A percentile compares a stretch with the other conserved stretches of the same genome.
Evolutionary conservation across 1,140 invertebrate species (phyloP).

Genomic region (Penaeus vannamei): DNA sequence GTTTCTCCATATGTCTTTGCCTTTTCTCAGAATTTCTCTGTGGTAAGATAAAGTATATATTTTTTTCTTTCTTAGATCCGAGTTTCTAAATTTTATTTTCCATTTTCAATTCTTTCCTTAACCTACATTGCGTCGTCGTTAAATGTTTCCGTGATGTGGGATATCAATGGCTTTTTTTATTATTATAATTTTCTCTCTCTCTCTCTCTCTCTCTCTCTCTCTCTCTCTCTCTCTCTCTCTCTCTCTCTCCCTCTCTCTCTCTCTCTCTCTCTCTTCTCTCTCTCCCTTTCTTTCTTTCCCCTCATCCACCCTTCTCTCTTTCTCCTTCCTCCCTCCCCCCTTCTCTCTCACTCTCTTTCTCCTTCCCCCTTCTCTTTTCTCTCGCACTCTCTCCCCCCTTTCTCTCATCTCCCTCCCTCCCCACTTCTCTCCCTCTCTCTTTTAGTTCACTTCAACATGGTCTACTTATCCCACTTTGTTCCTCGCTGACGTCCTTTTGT

Average conservation of each 20-base stretch:
- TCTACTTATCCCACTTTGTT: neutral
- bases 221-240: constrained; percentile 7
- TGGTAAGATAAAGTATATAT: too few species aligned
- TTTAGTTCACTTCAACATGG: neutral
- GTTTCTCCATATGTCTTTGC: too few species aligned
- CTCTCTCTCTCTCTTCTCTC: constrained; percentile 8
- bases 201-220: neutral
- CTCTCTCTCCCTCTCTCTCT: neutral
- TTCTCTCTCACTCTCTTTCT: neutral
- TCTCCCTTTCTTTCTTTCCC: neutral
- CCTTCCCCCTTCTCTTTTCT: neutral
- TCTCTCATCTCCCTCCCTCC: neutral
- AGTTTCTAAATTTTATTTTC: too few species aligned
- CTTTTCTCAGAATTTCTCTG: too few species aligned
- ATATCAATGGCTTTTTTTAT: too few species aligned
- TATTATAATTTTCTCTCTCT: too few species aligned
- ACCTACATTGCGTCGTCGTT: too few species aligned
- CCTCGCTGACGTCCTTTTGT: too few species aligned
- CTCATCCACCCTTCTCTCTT: neutral
- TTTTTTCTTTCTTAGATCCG: too few species aligned
- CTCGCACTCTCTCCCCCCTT: neutral
- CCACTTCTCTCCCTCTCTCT: too few species aligned
- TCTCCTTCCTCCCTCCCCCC: neutral
- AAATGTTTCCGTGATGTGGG: too few species aligned
- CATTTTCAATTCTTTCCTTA: too few species aligned